phyloP scores from a whole-genome alignment of 2,888 invertebrate species.

The Arrhopalites spinosus region DNA sequence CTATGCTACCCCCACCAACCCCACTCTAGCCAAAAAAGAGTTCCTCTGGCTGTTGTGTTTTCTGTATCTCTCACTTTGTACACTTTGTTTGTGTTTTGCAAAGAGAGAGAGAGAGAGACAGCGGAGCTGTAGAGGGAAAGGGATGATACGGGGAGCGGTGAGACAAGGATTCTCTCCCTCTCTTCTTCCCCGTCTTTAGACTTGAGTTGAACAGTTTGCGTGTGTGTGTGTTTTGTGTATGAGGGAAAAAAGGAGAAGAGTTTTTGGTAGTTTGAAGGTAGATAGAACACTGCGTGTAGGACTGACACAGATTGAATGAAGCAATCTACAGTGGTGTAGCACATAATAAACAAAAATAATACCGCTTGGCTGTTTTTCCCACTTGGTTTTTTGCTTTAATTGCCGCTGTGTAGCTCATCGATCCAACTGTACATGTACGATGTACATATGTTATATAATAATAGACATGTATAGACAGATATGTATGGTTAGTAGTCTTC shows the following conservation, averaged over 20 bases:
- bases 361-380: slow-evolving; percentile 48
- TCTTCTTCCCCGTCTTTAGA: no score
- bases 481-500: slow-evolving; percentile 9
- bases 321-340: slow-evolving; percentile 44
- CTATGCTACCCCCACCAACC: no score
- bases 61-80: no score
- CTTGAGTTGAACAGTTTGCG: no score
- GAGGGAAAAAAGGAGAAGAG: background rate
- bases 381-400: slow-evolving; percentile 47
- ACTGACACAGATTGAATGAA: slow-evolving; percentile 52
- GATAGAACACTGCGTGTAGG: slow-evolving; percentile 38
- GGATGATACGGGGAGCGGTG: background rate
- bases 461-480: background rate
- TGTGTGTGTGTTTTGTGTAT: no score
- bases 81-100: background rate
- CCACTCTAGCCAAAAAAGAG: no score
- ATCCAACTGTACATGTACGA: background rate
- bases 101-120: background rate
- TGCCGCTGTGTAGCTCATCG: slow-evolving; percentile 29
- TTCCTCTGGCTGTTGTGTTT: no score
- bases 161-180: no score
- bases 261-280: no score
- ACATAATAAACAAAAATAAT: slow-evolving; percentile 53
- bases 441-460: background rate
- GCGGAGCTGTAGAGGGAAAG: background rate